Conservation (phyloP, 2,113 vertebrate genomes). For the Corythornis cristatus region DNA sequence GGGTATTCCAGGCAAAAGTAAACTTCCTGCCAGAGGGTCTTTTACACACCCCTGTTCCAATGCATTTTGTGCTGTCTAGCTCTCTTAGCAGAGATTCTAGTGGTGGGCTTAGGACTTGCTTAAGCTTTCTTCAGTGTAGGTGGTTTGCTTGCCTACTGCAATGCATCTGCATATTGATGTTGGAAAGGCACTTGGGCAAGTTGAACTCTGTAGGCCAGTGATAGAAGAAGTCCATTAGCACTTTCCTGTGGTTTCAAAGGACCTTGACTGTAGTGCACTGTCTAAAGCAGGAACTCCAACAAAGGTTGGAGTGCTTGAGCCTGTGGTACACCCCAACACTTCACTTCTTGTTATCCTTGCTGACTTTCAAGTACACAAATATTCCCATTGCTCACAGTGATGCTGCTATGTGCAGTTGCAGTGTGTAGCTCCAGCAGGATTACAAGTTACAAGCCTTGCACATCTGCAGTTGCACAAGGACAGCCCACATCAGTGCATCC, state of each 20-base stretch:
- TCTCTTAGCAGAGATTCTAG: neutral
- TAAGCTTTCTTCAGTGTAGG: neutral
- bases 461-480: neutral
- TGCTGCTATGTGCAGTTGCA: neutral
- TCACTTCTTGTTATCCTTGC: neutral
- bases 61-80: neutral
- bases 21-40: neutral
- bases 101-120: neutral
- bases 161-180: neutral
- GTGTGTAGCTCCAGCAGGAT: neutral
- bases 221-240: neutral
- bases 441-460: neutral
- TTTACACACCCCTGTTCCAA: neutral
- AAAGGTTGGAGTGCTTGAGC: neutral
- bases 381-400: neutral
- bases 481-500: neutral
- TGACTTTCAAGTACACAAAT: neutral
- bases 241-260: neutral
- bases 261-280: neutral
- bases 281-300: neutral
- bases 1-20: neutral
- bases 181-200: neutral
- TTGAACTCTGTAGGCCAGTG: neutral
- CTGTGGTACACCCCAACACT: neutral
- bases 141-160: neutral